Evolutionary conservation across 2,888 invertebrate species (phyloP).

Genomic region (Sminthurides aquaticus): DNA sequence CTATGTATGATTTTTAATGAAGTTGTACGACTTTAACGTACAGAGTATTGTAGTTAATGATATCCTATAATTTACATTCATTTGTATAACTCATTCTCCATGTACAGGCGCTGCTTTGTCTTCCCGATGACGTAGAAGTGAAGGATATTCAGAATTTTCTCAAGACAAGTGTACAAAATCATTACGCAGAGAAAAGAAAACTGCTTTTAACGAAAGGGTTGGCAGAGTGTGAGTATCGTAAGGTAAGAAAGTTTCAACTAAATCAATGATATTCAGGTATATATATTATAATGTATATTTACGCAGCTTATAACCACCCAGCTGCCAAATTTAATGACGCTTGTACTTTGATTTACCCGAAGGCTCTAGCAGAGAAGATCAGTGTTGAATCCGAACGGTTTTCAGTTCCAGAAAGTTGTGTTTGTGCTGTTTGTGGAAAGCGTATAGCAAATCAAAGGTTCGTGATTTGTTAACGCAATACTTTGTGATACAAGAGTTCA

Average conservation of each 20-base stretch:
- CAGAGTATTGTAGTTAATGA: too few relatives aligned
- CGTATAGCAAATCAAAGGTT: slow-evolving; percentile 84
- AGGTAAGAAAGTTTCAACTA: too few relatives aligned
- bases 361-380: too few relatives aligned
- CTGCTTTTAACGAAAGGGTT: slow-evolving; percentile 74
- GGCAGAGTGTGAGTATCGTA: slow-evolving; percentile 73
- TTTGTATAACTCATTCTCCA: not conserved
- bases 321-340: too few relatives aligned
- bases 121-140: slow-evolving; percentile 74
- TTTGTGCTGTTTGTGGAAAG: slow-evolving; percentile 87
- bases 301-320: too few relatives aligned
- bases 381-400: slow-evolving; percentile 71
- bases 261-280: not conserved
- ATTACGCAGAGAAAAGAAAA: slow-evolving; percentile 64
- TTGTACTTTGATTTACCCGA: too few relatives aligned
- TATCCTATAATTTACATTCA: not conserved
- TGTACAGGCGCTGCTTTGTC: slow-evolving; percentile 58
- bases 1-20: too few relatives aligned
- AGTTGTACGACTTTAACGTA: too few relatives aligned
- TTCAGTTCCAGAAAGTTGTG: slow-evolving; percentile 73
- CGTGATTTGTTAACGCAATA: not conserved
- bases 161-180: slow-evolving; percentile 66
- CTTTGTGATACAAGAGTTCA: not conserved
- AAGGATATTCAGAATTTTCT: slow-evolving; percentile 68
- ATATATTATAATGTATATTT: not conserved